A percentile compares a stretch with the other conserved stretches of the same genome.
phyloP scores from a whole-genome alignment of 2,797 vertebrate species.

The Gymnopithys bicolor region DNA sequence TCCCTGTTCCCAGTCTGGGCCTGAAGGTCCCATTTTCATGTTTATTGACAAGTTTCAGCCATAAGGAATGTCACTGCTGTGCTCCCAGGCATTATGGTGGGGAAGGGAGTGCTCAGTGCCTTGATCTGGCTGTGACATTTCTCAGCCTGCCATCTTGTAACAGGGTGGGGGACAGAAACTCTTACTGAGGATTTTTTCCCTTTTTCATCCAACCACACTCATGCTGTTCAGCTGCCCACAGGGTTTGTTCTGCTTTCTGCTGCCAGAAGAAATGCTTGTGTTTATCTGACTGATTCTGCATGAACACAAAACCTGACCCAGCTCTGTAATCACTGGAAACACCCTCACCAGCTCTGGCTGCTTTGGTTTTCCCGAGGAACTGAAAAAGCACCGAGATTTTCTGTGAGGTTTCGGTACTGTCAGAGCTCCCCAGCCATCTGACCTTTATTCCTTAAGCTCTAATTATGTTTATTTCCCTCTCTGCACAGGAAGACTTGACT shows the following conservation, averaged over 20 bases:
- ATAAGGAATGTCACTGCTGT: background rate
- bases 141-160: background rate
- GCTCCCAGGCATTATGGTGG: background rate
- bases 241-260: background rate
- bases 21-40: background rate
- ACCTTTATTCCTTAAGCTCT: background rate
- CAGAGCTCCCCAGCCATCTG: background rate
- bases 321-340: background rate
- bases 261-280: background rate
- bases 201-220: background rate
- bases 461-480: background rate
- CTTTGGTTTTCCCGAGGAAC: background rate
- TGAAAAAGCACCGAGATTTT: background rate
- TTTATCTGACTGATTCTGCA: background rate
- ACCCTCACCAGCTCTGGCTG: fast-evolving
- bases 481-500: background rate
- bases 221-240: background rate
- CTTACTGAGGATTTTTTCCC: background rate
- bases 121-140: background rate
- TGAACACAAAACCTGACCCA: background rate
- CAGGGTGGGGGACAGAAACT: background rate
- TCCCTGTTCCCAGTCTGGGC: background rate
- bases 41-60: background rate
- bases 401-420: background rate
- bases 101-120: background rate